These are phyloP conservation scores for Tringa solitaria DNA, from an alignment of 2,113 vertebrate species.

Conservation along the genomic window DNA sequence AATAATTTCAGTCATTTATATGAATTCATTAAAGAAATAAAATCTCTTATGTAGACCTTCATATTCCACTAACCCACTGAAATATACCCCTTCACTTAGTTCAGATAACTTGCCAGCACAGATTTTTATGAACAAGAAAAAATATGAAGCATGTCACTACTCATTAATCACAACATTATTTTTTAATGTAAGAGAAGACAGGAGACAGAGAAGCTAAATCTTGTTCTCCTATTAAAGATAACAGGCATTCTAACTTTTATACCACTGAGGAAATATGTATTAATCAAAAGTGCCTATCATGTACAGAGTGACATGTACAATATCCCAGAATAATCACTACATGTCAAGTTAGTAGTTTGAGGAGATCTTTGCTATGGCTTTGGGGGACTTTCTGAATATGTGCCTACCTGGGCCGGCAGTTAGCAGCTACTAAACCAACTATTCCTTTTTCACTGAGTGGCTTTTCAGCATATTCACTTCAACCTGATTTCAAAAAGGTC, in stretches of 20 bases:
- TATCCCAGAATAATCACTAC: not conserved
- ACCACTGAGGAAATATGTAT: slow-evolving; percentile 5
- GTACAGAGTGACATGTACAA: not conserved
- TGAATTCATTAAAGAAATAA: not conserved
- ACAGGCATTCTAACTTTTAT: slow-evolving; percentile 26
- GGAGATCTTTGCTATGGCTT: not conserved
- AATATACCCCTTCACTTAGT: not conserved
- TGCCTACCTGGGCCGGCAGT: not conserved
- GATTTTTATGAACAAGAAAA: slow-evolving; percentile 36
- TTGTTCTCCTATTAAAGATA: slow-evolving; percentile 48
- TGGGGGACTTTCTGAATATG: not conserved
- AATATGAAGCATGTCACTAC: slow-evolving; percentile 15
- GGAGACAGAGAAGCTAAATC: slow-evolving; percentile 26
- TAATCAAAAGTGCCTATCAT: slow-evolving; percentile 33
- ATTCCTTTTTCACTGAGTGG: not conserved
- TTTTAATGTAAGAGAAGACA: slow-evolving; percentile 51
- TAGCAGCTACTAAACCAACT: not conserved
- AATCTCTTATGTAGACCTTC: not conserved
- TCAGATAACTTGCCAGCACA: not conserved
- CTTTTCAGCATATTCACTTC: not conserved
- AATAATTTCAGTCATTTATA: not conserved
- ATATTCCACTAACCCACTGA: not conserved
- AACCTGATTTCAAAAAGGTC: not conserved
- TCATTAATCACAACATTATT: slow-evolving; percentile 56
- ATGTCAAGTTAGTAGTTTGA: not conserved